These are phyloP conservation scores for Xenopus petersii DNA, from an alignment of 2,797 vertebrate species.

Conservation along the genomic window DNA sequence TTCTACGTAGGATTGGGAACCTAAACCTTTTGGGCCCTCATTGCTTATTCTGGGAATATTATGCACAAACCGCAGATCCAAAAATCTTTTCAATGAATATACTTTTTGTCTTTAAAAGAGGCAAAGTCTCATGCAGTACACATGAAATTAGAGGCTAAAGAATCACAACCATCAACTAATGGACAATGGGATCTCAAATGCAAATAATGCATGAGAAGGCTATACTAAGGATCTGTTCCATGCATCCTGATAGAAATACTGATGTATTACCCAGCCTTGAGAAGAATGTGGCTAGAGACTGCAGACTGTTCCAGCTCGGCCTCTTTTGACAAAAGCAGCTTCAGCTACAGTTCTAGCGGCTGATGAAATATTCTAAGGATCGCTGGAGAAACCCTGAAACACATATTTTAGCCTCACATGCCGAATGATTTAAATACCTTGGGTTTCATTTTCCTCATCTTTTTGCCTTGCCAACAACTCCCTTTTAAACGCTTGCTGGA, in stretches of 20 bases:
- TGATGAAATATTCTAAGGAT: constrained; percentile 53
- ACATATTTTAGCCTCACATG: constrained; percentile 26
- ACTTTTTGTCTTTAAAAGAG: too few species aligned
- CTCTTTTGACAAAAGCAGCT: constrained; percentile 50
- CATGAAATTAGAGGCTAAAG: too few species aligned
- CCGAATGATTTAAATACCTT: constrained; percentile 11
- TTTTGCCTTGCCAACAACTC: background rate
- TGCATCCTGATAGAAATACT: constrained; percentile 10
- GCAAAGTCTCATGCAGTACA: too few species aligned
- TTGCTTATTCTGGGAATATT: too few species aligned
- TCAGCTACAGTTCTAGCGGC: constrained; percentile 51
- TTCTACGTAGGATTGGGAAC: too few species aligned
- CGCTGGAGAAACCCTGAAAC: constrained; percentile 57
- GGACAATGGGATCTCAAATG: too few species aligned
- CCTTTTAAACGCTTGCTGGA: constrained; percentile 5
- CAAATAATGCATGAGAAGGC: too few species aligned
- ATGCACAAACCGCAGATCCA: too few species aligned
- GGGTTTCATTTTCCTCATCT: background rate
- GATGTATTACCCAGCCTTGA: constrained; percentile 19
- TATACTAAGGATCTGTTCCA: background rate
- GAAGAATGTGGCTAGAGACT: constrained; percentile 6
- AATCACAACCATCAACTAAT: too few species aligned
- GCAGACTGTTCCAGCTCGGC: background rate
- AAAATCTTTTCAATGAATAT: too few species aligned
- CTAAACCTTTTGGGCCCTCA: too few species aligned